A percentile compares a stretch with the other conserved stretches of the same genome.
Conservation (phyloP, 2,113 vertebrate genomes). For the Corydoras maculifer region DNA sequence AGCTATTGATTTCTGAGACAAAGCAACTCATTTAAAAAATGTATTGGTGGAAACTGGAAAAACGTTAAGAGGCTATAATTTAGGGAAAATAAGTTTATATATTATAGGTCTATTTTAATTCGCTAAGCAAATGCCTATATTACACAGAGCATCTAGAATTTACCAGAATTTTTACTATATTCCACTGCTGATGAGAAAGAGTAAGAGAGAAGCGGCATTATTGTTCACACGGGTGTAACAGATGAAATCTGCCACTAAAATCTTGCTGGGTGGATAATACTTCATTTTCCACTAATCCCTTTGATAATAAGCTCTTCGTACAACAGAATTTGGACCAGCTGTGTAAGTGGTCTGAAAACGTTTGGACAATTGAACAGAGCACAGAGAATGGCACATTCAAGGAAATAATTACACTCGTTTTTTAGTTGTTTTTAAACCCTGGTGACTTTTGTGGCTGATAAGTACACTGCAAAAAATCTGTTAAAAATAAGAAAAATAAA, state of each 20-base stretch:
- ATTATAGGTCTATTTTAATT: too few relatives aligned
- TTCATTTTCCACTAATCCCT: background rate
- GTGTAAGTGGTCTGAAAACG: slow-evolving; percentile 48
- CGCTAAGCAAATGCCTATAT: too few relatives aligned
- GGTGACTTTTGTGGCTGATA: slow-evolving; percentile 7
- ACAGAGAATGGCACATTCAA: slow-evolving; percentile 46
- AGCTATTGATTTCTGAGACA: too few relatives aligned
- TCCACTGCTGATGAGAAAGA: background rate
- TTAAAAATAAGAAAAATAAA: too few relatives aligned
- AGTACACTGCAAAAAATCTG: too few relatives aligned
- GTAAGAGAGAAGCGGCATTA: background rate
- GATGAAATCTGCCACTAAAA: background rate
- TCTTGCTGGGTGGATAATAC: slow-evolving; percentile 1
- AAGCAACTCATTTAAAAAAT: too few relatives aligned
- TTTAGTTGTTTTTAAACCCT: slow-evolving; percentile 5
- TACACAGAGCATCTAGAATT: too few relatives aligned
- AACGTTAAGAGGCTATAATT: too few relatives aligned
- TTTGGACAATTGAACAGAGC: slow-evolving; percentile 44
- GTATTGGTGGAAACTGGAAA: too few relatives aligned
- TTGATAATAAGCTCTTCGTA: slow-evolving; percentile 6
- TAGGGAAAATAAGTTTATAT: too few relatives aligned
- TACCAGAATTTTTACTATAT: background rate
- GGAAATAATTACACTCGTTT: slow-evolving; percentile 74
- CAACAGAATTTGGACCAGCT: slow-evolving; percentile 55
- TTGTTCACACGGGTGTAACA: background rate